Percentiles rank a stretch among this genome's conserved stretches.
These are phyloP conservation scores for Mylabris phalerata DNA, from an alignment of 1,140 invertebrate genomes.

Conservation along the genomic window DNA sequence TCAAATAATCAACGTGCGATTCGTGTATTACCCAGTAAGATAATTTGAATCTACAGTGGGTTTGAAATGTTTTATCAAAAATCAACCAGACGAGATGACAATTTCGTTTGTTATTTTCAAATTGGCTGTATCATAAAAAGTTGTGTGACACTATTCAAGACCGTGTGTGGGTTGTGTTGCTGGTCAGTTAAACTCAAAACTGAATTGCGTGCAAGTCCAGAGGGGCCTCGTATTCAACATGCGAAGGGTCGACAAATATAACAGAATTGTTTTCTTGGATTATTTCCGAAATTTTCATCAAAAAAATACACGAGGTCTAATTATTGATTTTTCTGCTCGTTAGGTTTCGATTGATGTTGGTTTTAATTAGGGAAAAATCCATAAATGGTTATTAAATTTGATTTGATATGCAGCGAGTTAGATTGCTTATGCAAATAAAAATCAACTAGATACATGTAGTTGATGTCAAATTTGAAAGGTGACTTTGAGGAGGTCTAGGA, in stretches of 20 bases:
- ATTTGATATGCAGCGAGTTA: too few species aligned
- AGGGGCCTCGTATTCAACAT: conserved; percentile 20
- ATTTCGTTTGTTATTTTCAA: conserved; percentile 23
- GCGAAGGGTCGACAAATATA: conserved; percentile 19
- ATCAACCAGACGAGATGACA: too few species aligned
- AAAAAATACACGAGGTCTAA: too few species aligned
- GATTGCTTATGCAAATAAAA: conserved; percentile 29
- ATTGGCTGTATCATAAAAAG: conserved; percentile 26
- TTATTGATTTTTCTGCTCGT: too few species aligned
- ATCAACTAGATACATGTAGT: conserved; percentile 32
- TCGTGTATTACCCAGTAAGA: too few species aligned
- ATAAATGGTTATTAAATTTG: too few species aligned
- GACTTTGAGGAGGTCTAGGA: conserved; percentile 36
- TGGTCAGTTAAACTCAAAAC: conserved; percentile 23
- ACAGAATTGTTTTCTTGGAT: conserved; percentile 18
- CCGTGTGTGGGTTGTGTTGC: conserved; percentile 16
- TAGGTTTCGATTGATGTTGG: too few species aligned
- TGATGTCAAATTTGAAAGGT: conserved; percentile 38
- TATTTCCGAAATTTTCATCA: conserved; percentile 5
- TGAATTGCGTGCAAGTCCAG: conserved; percentile 23
- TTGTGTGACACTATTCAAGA: conserved; percentile 26
- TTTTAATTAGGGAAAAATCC: too few species aligned
- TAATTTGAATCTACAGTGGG: too few species aligned
- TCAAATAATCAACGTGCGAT: too few species aligned
- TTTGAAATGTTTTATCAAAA: too few species aligned